Evolutionary conservation across 2,113 vertebrate species (phyloP).

Genomic region (Sylvilagus bachmani): DNA sequence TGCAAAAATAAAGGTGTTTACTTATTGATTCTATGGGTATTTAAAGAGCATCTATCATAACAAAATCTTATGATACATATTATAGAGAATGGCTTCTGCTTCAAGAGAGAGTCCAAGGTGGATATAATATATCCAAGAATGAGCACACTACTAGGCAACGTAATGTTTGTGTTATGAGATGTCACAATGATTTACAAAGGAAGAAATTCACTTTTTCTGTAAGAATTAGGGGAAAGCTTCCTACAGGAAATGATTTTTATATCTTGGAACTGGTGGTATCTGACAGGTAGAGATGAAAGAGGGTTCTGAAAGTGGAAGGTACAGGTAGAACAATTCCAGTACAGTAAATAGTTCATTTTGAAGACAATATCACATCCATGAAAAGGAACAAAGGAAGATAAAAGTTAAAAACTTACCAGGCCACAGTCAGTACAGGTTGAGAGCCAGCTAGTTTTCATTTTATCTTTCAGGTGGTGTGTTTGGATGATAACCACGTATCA

Average conservation of each 20-base stretch:
- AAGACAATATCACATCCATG: not conserved
- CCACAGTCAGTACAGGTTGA: not conserved
- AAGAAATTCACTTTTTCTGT: constrained; percentile 13
- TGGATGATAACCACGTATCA: not conserved
- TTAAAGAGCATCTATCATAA: not conserved
- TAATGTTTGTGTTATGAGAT: not conserved
- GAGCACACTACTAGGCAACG: not conserved
- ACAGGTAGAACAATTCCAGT: not conserved
- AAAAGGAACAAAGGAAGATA: not conserved
- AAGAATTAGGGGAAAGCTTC: not conserved
- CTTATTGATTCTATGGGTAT: constrained; percentile 14
- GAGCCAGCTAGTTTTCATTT: not conserved
- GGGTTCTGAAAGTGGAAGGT: not conserved
- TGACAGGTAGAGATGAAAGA: not conserved
- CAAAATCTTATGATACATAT: not conserved
- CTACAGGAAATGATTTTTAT: not conserved
- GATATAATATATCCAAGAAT: constrained; percentile 4
- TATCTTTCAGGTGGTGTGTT: constrained; percentile 31
- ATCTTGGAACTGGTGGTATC: not conserved
- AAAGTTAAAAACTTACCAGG: not conserved
- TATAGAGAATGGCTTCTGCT: not conserved
- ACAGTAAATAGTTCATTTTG: not conserved
- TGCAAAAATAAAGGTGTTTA: not conserved
- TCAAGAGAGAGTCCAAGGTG: not conserved
- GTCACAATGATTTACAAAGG: not conserved